phyloP scores from a whole-genome alignment of 1,140 invertebrate species.

The Nasonia vitripennis region DNA sequence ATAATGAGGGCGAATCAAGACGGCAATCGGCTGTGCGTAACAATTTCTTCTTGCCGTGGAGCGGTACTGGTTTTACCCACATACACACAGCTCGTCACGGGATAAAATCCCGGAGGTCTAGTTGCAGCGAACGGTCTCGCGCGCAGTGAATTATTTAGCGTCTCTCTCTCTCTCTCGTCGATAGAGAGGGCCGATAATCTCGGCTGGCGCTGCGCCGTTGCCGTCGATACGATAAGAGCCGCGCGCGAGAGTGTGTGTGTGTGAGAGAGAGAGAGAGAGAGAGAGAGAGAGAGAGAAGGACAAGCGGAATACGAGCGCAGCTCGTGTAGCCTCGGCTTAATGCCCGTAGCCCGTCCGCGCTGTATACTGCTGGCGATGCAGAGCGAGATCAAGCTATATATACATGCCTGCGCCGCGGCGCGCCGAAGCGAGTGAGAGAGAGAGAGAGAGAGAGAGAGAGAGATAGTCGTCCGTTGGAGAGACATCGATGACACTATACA shows the following conservation, averaged over 20 bases:
- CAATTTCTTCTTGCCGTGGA: background rate
- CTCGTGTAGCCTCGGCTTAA: slow-evolving; percentile 22
- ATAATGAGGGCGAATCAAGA: background rate
- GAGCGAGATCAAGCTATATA: background rate
- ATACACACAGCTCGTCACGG: background rate
- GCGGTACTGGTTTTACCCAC: background rate
- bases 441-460: slow-evolving; percentile 48
- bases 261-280: background rate
- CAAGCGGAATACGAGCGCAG: slow-evolving; percentile 4
- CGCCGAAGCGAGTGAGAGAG: background rate
- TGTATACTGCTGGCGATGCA: slow-evolving; percentile 46
- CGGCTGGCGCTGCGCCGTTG: background rate
- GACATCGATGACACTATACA: slow-evolving; percentile 72
- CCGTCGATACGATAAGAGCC: background rate
- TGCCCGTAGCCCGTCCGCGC: background rate
- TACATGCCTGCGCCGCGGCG: background rate
- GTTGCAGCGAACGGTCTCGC: slow-evolving; percentile 32
- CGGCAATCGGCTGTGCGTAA: background rate
- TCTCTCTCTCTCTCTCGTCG: background rate
- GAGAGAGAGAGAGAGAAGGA: background rate
- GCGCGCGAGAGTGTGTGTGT: no score
- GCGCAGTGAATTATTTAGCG: slow-evolving; percentile 48
- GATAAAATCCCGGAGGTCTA: slow-evolving; percentile 31
- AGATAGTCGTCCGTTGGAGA: slow-evolving; percentile 58
- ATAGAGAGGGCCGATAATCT: slow-evolving; percentile 41